Evolutionary conservation across 2,797 vertebrate species (phyloP), one percentile per base, ranked within the genome.

Genomic region (Gorsachius magnificus): DNA sequence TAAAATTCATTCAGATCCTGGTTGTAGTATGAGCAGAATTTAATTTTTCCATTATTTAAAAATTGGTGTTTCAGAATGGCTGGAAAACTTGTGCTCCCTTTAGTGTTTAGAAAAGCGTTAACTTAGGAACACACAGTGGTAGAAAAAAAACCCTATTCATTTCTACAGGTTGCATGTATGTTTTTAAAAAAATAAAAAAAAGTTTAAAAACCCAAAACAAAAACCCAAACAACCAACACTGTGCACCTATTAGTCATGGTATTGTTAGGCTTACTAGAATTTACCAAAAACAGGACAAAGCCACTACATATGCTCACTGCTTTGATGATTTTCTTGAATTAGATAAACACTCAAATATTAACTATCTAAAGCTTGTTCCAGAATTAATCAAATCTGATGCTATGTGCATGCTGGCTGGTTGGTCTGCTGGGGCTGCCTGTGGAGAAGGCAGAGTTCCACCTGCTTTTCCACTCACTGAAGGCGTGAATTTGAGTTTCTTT

Each of bases 1-100:
- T 96, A 90, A 95, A 96, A 93, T 46, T 95, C 54, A 43, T 83
- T 80, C 64, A 91, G 60, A 56, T 89, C 25, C 31, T 91, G 69
- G 28, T 82, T 96, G 79, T 70, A 65, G 63, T 82, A 51, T 94
- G 45, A 90, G 50, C 79, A 78, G 78, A 92, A 80, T 69, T 95
- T 86, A 76, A 35, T 66, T 82, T 95, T 91, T 88, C 83, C 33
- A 16, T 93, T 85, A 76, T 91, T 95, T 90, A 70, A 87, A 92
- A 96, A 45, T 33, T 0, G 2, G 4, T 88, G 13, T 92, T 92
- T 91, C 28, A 64, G 70, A 72, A 76, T 50, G 50, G 36, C 38
- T 66, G 12, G 76, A 87, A 75, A 80, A 53, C 26, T 83, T 80
- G 41, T 83, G 6, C 18, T 94, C 35, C 22, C 16, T 76, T 93